Evolutionary conservation across 2,888 invertebrate species (phyloP).

Genomic region (Unio delphinus): DNA sequence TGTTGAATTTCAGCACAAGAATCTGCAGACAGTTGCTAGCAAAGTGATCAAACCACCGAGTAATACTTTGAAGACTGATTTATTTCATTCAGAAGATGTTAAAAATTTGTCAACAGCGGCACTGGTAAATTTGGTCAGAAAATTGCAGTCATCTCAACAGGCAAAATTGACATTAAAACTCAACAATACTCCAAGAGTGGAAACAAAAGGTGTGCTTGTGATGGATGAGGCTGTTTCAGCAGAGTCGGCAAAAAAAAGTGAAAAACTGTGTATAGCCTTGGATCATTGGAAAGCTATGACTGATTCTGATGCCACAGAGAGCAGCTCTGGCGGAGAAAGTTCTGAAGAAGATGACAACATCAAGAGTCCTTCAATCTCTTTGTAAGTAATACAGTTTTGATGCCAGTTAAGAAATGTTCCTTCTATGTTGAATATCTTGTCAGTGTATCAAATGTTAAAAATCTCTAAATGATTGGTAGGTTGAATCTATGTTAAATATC

Average conservation of each 20-base stretch:
- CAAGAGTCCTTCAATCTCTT: slow-evolving; percentile 20
- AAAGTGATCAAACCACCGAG: slow-evolving; percentile 47
- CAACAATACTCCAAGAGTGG: slow-evolving; percentile 25
- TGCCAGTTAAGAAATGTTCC: not conserved
- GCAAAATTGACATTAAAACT: slow-evolving; percentile 24
- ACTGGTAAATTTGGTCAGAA: slow-evolving; percentile 76
- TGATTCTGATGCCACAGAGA: slow-evolving; percentile 94
- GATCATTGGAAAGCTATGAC: slow-evolving; percentile 82
- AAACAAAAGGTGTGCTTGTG: slow-evolving; percentile 46
- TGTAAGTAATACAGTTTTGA: slow-evolving; percentile 24
- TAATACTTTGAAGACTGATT: slow-evolving; percentile 57
- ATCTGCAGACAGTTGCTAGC: slow-evolving; percentile 58
- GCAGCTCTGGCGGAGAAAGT: slow-evolving; percentile 94
- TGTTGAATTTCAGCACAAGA: slow-evolving; percentile 80
- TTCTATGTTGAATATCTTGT: too few relatives aligned
- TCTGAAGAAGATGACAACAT: slow-evolving; percentile 80
- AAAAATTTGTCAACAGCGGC: slow-evolving; percentile 73
- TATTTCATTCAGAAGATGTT: slow-evolving; percentile 68
- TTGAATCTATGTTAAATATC: too few relatives aligned
- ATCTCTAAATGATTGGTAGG: too few relatives aligned
- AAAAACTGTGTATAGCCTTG: slow-evolving; percentile 82
- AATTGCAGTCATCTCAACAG: slow-evolving; percentile 73
- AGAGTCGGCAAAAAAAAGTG: slow-evolving; percentile 79
- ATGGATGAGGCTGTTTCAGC: slow-evolving; percentile 64
- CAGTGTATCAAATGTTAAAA: too few relatives aligned